These are phyloP conservation scores for Timema podura DNA, from an alignment of 2,888 invertebrate genomes.

Conservation along the genomic window DNA sequence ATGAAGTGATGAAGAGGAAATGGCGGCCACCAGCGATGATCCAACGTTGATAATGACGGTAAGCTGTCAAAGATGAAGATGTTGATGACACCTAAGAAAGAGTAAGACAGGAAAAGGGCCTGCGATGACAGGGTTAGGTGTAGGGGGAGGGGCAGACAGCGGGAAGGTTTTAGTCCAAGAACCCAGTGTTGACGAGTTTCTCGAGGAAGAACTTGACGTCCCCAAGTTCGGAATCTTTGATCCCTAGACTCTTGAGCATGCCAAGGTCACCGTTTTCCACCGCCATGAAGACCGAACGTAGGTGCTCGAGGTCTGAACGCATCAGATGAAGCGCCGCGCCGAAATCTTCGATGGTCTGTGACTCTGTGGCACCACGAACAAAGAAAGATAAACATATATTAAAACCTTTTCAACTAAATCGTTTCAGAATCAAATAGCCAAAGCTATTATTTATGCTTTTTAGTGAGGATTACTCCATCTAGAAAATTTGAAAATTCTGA, in stretches of 20 bases:
- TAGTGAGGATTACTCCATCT: too few relatives aligned
- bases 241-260: constrained; percentile 89
- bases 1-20: too few relatives aligned
- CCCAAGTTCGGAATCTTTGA: constrained; percentile 91
- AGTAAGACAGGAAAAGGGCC: background rate
- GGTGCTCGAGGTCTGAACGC: constrained; percentile 85
- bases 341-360: constrained; percentile 53
- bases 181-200: constrained; percentile 92
- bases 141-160: background rate
- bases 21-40: too few relatives aligned
- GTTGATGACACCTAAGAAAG: background rate
- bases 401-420: too few relatives aligned
- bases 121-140: background rate
- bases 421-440: too few relatives aligned
- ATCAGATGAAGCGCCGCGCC: constrained; percentile 80
- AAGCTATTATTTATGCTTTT: too few relatives aligned
- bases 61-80: background rate
- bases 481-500: too few relatives aligned
- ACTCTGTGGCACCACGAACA: constrained; percentile 26
- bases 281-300: constrained; percentile 92
- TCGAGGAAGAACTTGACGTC: constrained; percentile 95
- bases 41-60: too few relatives aligned
- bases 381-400: too few relatives aligned
- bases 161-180: constrained; percentile 67
- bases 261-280: constrained; percentile 93